Evolutionary conservation across 1,140 invertebrate genomes (phyloP).

Genomic region (Zaprionus capensis): DNA sequence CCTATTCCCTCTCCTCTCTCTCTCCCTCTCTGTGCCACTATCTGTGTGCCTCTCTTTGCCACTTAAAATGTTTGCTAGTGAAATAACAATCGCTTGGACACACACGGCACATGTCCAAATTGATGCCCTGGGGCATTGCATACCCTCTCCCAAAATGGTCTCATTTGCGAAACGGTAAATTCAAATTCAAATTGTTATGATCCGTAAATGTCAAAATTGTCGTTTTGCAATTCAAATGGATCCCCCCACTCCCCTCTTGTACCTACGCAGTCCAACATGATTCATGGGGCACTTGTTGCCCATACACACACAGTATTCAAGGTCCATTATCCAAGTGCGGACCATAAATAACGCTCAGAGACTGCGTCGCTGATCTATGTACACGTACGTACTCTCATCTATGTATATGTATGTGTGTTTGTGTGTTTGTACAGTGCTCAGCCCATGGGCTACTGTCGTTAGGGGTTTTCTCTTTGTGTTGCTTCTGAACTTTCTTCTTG

Average conservation of each 20-base stretch:
- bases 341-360: constrained; percentile 43
- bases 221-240: constrained; percentile 77
- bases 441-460: constrained; percentile 49
- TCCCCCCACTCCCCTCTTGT: neutral
- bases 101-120: constrained; percentile 78
- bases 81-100: constrained; percentile 52
- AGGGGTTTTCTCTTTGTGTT: constrained; percentile 67
- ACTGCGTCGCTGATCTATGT: neutral
- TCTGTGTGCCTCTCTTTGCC: constrained; percentile 50
- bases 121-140: constrained; percentile 80
- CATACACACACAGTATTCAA: constrained; percentile 30
- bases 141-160: constrained; percentile 71
- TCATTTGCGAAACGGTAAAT: constrained; percentile 78
- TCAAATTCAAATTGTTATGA: constrained; percentile 84
- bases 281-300: constrained; percentile 51
- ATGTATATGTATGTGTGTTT: neutral
- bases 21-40: constrained; percentile 8
- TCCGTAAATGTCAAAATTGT: constrained; percentile 83
- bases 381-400: neutral
- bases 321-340: constrained; percentile 51
- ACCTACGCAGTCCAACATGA: constrained; percentile 15
- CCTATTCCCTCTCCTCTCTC: neutral
- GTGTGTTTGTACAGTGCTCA: constrained; percentile 4
- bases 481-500: constrained; percentile 72
- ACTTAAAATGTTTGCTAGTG: constrained; percentile 72